These are phyloP conservation scores for Stylophora pistillata DNA, from an alignment of 64 coral and sea anemone genomes.

Conservation along the genomic window DNA sequence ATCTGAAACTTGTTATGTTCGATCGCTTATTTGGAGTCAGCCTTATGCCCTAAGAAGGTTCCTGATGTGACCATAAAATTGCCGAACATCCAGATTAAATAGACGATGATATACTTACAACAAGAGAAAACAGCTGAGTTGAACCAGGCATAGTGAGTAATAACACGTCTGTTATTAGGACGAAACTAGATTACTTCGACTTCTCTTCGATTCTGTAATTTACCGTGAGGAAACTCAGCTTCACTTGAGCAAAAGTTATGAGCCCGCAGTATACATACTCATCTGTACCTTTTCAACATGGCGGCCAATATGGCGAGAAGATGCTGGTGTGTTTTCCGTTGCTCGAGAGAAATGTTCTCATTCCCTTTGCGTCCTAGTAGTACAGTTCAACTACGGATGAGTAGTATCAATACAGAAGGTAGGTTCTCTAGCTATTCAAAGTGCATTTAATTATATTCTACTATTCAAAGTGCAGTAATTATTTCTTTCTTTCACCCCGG, in stretches of 20 bases:
- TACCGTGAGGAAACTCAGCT: not conserved
- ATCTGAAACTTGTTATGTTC: too few species aligned
- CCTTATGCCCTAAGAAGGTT: too few species aligned
- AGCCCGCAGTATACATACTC: not conserved
- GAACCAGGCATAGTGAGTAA: slow-evolving; percentile 26
- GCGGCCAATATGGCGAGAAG: slow-evolving; percentile 36
- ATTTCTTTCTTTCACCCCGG: too few species aligned
- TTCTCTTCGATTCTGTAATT: not conserved
- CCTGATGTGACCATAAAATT: too few species aligned
- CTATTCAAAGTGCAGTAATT: too few species aligned
- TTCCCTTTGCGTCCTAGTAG: slow-evolving; percentile 3
- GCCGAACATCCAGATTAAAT: not conserved
- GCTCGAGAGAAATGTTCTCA: not conserved
- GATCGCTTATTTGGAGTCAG: too few species aligned
- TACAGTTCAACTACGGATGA: not conserved
- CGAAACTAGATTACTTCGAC: not conserved
- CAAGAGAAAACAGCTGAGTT: slow-evolving; percentile 29
- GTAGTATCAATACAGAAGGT: slow-evolving; percentile 20
- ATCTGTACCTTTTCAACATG: slow-evolving; percentile 44
- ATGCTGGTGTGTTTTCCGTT: not conserved
- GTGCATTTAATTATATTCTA: too few species aligned
- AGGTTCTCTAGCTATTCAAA: too few species aligned
- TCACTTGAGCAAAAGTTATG: not conserved
- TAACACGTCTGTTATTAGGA: not conserved
- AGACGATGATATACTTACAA: not conserved